These are phyloP conservation scores for Paralvinella palmiformis DNA, from an alignment of 1,140 invertebrate species.

Conservation along the genomic window DNA sequence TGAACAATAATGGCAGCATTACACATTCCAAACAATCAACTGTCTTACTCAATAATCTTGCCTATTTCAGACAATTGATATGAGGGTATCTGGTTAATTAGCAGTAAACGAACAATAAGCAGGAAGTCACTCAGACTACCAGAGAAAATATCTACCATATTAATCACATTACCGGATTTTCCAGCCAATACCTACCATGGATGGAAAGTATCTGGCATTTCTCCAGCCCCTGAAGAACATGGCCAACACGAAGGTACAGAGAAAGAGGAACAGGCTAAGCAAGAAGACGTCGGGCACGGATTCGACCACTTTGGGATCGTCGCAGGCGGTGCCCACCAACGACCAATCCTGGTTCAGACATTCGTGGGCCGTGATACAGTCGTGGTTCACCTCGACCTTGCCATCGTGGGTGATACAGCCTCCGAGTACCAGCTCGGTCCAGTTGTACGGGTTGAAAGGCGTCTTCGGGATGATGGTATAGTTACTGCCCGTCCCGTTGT, in stretches of 20 bases:
- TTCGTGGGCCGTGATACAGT: slow-evolving; percentile 30
- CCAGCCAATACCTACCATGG: slow-evolving; percentile 10
- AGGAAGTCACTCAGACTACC: neutral
- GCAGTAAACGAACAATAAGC: neutral
- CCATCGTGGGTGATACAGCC: slow-evolving; percentile 16
- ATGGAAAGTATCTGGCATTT: slow-evolving; percentile 17
- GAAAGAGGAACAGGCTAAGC: slow-evolving; percentile 45
- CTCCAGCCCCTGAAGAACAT: slow-evolving; percentile 27
- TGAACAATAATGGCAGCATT: neutral
- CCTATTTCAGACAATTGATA: neutral
- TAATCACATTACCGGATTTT: neutral
- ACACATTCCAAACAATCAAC: neutral
- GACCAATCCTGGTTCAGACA: slow-evolving; percentile 14
- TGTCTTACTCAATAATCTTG: neutral
- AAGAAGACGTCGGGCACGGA: slow-evolving; percentile 40
- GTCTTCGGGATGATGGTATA: neutral
- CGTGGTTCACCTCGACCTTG: slow-evolving; percentile 21
- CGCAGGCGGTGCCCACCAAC: slow-evolving; percentile 21
- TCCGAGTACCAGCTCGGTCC: neutral
- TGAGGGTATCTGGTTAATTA: neutral
- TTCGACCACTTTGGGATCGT: neutral
- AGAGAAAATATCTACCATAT: neutral
- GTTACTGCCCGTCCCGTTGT: neutral
- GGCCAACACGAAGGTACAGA: slow-evolving; percentile 43
- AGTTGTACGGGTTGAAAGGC: neutral